Conservation (phyloP, 1,140 invertebrate genomes). For the Ericerus pela region DNA sequence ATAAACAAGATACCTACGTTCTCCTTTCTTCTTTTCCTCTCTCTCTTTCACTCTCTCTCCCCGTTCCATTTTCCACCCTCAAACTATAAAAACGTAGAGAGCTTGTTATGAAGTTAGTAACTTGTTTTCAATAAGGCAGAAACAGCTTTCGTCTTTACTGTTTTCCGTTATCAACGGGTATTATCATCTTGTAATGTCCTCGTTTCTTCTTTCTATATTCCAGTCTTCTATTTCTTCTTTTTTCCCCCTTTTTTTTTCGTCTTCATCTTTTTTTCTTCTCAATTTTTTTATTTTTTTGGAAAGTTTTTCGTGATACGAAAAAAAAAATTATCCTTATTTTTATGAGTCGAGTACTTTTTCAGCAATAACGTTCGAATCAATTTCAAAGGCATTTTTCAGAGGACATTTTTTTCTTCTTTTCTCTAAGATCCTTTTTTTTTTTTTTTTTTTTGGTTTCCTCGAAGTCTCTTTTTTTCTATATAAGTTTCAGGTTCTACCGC, state of each 20-base stretch:
- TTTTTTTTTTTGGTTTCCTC: no score
- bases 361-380: no score
- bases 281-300: background rate
- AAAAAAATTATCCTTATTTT: background rate
- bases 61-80: no score
- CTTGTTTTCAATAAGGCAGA: constrained; percentile 5
- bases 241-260: background rate
- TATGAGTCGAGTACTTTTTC: no score
- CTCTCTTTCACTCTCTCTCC: no score
- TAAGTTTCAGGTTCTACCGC: no score
- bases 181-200: constrained; percentile 7
- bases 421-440: no score
- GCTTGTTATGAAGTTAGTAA: constrained; percentile 11
- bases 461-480: no score
- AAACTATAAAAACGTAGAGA: background rate
- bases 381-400: no score
- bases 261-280: no score
- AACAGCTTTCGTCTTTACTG: constrained; percentile 1
- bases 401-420: no score
- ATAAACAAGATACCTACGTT: constrained; percentile 10
- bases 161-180: constrained; percentile 7
- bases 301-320: background rate
- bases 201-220: background rate
- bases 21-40: constrained; percentile 4
- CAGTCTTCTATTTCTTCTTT: background rate